Percentiles rank a stretch among this genome's conserved stretches.
These are phyloP conservation scores for Acronicta aceris DNA, from an alignment of 2,888 invertebrate species.

Conservation along the genomic window DNA sequence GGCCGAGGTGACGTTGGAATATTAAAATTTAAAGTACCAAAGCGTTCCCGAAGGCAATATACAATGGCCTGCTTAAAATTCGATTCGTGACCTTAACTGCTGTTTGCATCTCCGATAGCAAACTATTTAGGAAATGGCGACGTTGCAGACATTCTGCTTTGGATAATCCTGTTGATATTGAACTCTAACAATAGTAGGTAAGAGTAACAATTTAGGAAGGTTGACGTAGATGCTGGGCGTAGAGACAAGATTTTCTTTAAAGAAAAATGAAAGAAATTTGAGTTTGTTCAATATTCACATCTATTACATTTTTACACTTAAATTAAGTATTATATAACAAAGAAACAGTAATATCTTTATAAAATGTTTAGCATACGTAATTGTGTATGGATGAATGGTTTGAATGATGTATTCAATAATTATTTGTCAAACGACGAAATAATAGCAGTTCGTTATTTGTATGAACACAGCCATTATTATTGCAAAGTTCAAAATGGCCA, in stretches of 20 bases:
- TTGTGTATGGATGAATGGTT: neutral
- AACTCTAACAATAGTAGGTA: neutral
- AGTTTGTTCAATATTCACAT: too few species aligned
- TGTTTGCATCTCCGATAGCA: constrained; percentile 51
- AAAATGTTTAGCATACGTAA: too few species aligned
- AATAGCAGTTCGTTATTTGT: constrained; percentile 12
- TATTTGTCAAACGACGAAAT: constrained; percentile 9
- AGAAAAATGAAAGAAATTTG: too few species aligned
- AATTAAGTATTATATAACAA: too few species aligned
- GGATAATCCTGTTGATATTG: neutral
- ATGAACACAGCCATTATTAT: neutral
- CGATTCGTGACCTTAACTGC: constrained; percentile 40
- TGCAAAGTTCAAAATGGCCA: neutral
- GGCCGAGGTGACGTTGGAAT: constrained; percentile 9
- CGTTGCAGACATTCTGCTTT: neutral
- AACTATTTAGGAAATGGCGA: constrained; percentile 8
- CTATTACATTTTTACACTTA: too few species aligned
- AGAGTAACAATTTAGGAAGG: too few species aligned
- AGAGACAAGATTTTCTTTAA: too few species aligned
- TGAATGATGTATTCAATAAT: constrained; percentile 18
- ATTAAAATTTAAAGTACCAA: constrained; percentile 36
- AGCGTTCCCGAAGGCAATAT: constrained; percentile 7
- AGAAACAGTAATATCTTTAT: too few species aligned
- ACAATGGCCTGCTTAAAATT: constrained; percentile 39
- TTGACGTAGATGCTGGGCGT: too few species aligned